phyloP scores from a whole-genome alignment of 2,888 invertebrate genomes.

The Morpho achilles region DNA sequence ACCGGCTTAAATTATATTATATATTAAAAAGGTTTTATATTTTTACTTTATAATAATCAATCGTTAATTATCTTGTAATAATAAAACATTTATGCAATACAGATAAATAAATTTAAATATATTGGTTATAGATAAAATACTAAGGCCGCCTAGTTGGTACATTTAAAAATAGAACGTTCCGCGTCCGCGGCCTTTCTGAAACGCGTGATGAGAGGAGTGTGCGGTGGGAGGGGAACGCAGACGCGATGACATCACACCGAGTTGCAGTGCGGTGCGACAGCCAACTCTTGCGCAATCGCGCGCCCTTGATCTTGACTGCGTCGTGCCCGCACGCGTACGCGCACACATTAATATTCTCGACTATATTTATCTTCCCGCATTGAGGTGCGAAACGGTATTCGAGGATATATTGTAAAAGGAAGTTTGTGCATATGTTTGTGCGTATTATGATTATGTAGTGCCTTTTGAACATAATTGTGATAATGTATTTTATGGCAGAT shows the following conservation, averaged over 20 bases:
- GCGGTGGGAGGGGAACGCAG: slow-evolving; percentile 46
- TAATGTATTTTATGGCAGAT: too few species aligned
- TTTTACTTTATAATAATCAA: too few species aligned
- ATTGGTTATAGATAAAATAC: slow-evolving; percentile 19
- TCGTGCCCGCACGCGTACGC: slow-evolving; percentile 71
- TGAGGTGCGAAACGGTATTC: slow-evolving; percentile 65
- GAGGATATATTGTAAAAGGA: slow-evolving; percentile 38
- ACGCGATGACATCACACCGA: slow-evolving; percentile 72
- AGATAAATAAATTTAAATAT: slow-evolving; percentile 6
- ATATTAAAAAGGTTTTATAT: too few species aligned
- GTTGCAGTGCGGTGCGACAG: slow-evolving; percentile 71
- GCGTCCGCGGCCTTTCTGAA: slow-evolving; percentile 63
- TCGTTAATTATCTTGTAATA: too few species aligned
- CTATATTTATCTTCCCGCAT: slow-evolving; percentile 71
- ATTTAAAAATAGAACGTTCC: slow-evolving; percentile 67
- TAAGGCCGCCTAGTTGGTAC: slow-evolving; percentile 35
- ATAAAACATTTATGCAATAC: too few species aligned
- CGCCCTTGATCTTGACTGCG: slow-evolving; percentile 80
- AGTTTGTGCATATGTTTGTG: slow-evolving; percentile 3
- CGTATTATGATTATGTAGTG: too few species aligned
- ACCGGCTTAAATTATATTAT: too few species aligned
- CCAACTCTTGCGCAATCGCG: slow-evolving; percentile 76
- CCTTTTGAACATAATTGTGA: too few species aligned
- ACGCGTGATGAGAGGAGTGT: slow-evolving; percentile 37
- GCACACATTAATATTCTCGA: slow-evolving; percentile 55